Conservation (phyloP, 2,113 vertebrate genomes). For the Meleagris gallopavo region DNA sequence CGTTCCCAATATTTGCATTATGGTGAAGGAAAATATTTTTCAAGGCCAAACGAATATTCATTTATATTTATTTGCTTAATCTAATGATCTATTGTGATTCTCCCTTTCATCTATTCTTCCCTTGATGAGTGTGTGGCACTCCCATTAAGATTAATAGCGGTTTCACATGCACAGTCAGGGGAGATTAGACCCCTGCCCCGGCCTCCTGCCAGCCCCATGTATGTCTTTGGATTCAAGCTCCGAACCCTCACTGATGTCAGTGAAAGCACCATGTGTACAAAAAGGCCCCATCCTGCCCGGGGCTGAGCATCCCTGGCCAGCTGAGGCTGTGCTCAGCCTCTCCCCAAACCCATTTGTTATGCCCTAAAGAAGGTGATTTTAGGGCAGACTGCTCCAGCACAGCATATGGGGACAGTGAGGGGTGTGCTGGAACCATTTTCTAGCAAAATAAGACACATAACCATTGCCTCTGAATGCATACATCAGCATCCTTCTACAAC, state of each 20-base stretch:
- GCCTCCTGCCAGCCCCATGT: slow-evolving; percentile 73
- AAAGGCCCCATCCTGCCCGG: slow-evolving; percentile 60
- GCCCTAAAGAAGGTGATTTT: neutral
- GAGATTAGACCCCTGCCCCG: slow-evolving; percentile 74
- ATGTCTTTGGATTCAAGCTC: slow-evolving; percentile 74
- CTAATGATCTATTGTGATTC: slow-evolving; percentile 75
- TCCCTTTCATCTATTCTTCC: slow-evolving; percentile 77
- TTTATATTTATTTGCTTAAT: slow-evolving; percentile 81
- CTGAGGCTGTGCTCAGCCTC: neutral
- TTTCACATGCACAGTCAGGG: slow-evolving; percentile 75
- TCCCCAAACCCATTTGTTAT: slow-evolving; percentile 48
- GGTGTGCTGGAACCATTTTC: slow-evolving; percentile 6
- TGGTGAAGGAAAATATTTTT: slow-evolving; percentile 78
- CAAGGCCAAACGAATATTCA: slow-evolving; percentile 75
- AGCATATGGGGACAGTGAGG: slow-evolving; percentile 34
- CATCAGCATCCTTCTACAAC: accelerated
- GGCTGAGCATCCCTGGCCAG: slow-evolving; percentile 17
- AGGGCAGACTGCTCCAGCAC: slow-evolving; percentile 31
- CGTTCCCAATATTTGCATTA: slow-evolving; percentile 72
- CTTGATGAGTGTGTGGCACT: slow-evolving; percentile 69
- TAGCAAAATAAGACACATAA: neutral
- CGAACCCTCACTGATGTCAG: slow-evolving; percentile 59
- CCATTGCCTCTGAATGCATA: accelerated
- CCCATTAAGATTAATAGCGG: slow-evolving; percentile 74
- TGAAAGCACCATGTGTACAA: slow-evolving; percentile 71